A percentile compares a stretch with the other conserved stretches of the same genome.
Evolutionary conservation across 2,888 invertebrate species (phyloP).

Genomic region (Idaea aversata): DNA sequence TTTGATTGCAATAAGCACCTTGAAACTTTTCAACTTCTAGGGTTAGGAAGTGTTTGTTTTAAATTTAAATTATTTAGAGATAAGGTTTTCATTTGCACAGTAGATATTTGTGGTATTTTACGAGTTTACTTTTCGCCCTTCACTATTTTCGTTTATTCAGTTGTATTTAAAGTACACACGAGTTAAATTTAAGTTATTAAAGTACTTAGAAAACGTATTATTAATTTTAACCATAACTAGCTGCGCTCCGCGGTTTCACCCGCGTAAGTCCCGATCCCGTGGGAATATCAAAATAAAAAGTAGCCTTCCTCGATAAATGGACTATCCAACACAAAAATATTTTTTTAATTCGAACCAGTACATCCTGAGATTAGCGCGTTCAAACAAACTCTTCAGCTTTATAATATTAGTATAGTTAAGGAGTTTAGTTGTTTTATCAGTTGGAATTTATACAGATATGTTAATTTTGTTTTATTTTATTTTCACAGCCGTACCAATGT

Average conservation of each 20-base stretch:
- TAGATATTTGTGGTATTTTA: conserved; percentile 4
- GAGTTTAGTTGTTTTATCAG: neutral
- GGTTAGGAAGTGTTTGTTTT: conserved; percentile 23
- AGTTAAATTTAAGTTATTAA: neutral
- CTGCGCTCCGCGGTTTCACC: too few relatives aligned
- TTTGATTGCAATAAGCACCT: conserved; percentile 29
- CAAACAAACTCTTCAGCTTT: too few relatives aligned
- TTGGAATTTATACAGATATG: conserved; percentile 12
- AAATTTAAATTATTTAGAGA: neutral
- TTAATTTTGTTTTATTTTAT: conserved; percentile 40
- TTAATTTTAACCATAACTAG: too few relatives aligned
- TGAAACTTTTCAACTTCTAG: conserved; percentile 32
- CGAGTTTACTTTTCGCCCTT: neutral
- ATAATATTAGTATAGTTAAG: too few relatives aligned
- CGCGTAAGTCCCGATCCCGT: too few relatives aligned
- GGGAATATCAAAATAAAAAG: too few relatives aligned
- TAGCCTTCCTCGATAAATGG: too few relatives aligned
- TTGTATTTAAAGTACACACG: neutral
- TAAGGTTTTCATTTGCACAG: conserved; percentile 3
- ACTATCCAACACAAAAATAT: too few relatives aligned
- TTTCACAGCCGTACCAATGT: conserved; percentile 64
- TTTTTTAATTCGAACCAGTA: too few relatives aligned
- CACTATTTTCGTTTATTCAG: neutral
- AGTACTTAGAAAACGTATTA: neutral
- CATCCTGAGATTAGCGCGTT: too few relatives aligned